These are phyloP conservation scores for Psittacula echo DNA, from an alignment of 2,797 vertebrate genomes.

Conservation along the genomic window DNA sequence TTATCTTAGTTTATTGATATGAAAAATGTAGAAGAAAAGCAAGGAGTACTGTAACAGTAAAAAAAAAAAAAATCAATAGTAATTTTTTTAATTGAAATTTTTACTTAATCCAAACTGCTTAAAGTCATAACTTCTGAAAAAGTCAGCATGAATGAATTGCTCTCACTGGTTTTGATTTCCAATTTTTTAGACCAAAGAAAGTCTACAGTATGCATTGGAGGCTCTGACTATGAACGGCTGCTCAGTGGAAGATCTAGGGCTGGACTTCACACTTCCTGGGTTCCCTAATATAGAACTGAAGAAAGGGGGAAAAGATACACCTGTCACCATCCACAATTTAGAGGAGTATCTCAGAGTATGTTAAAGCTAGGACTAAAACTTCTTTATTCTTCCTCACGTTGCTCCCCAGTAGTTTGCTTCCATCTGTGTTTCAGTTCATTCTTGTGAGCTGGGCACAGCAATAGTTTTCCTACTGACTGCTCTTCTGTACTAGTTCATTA, in stretches of 20 bases:
- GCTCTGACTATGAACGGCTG: conserved; percentile 98
- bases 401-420: background rate
- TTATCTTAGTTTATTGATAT: background rate
- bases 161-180: background rate
- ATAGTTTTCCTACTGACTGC: background rate
- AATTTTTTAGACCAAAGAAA: conserved; percentile 90
- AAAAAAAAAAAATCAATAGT: background rate
- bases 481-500: background rate
- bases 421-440: background rate
- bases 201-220: conserved; percentile 94
- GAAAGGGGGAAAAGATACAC: conserved; percentile 95
- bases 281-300: conserved; percentile 98
- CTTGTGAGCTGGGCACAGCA: background rate
- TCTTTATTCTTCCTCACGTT: background rate
- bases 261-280: conserved; percentile 97
- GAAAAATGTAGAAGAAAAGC: background rate
- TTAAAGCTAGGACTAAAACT: background rate
- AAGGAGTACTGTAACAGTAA: background rate
- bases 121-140: background rate
- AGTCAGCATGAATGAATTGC: background rate
- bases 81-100: background rate
- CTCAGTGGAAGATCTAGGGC: conserved; percentile 95
- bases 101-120: background rate
- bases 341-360: conserved; percentile 97
- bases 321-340: conserved; percentile 96